A percentile compares a stretch with the other conserved stretches of the same genome.
These are phyloP conservation scores for Acronicta psi DNA, from an alignment of 2,888 invertebrate species.

Conservation along the genomic window DNA sequence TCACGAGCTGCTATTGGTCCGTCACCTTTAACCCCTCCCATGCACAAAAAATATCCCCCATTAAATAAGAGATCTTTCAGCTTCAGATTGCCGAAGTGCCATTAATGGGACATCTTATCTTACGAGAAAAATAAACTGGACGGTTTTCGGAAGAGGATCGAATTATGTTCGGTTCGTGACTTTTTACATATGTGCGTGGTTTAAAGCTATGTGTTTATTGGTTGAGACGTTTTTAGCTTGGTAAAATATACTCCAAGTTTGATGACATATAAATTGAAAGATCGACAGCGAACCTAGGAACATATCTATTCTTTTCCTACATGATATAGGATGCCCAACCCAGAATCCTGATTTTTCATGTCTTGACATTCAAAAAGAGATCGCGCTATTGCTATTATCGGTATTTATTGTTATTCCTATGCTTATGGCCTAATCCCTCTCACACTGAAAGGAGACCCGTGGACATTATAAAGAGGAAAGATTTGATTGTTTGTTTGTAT, in stretches of 20 bases:
- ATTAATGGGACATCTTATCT: conserved; percentile 70
- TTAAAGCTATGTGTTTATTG: conserved; percentile 28
- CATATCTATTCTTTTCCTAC: no score
- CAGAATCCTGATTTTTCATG: no score
- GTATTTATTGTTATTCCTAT: no score
- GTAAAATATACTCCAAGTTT: conserved; percentile 3
- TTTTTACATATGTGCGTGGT: conserved; percentile 30
- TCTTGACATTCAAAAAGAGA: no score
- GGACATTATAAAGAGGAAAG: no score
- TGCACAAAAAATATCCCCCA: conserved; percentile 85
- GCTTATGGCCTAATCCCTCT: no score
- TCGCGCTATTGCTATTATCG: no score
- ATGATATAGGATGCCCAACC: no score
- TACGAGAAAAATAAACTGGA: conserved; percentile 49
- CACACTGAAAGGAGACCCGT: no score
- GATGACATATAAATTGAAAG: no score
- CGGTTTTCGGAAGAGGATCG: conserved; percentile 33
- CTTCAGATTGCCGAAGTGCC: conserved; percentile 75
- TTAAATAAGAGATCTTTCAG: conserved; percentile 85
- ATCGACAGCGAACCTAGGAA: no score
- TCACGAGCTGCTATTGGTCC: conserved; percentile 78
- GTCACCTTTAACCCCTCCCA: conserved; percentile 87
- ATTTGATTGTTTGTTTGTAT: no score
- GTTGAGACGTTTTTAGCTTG: conserved; percentile 10
- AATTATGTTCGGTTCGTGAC: conserved; percentile 49